A percentile compares a stretch with the other conserved stretches of the same genome.
These are phyloP conservation scores for Acanthornis magna DNA, from an alignment of 2,797 vertebrate species.

Conservation along the genomic window DNA sequence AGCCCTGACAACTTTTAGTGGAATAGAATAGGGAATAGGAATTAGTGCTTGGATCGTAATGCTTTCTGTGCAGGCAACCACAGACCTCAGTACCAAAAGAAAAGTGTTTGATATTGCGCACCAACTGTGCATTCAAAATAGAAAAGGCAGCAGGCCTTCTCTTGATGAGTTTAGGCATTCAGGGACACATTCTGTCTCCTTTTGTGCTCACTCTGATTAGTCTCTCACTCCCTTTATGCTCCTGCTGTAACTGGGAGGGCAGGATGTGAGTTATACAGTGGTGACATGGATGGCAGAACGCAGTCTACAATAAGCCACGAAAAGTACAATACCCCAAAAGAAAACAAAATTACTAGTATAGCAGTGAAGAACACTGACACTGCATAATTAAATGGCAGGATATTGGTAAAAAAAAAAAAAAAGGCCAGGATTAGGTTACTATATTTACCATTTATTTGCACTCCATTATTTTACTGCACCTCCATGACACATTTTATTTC, in stretches of 20 bases:
- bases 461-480: neutral
- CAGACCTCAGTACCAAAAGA: slow-evolving; percentile 14
- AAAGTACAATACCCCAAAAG: neutral
- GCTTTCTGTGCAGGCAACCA: slow-evolving; percentile 5
- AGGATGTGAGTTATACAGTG: neutral
- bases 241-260: slow-evolving; percentile 22
- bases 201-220: slow-evolving; percentile 57
- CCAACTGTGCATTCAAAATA: slow-evolving; percentile 52
- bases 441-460: neutral
- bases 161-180: slow-evolving; percentile 57
- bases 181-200: slow-evolving; percentile 40
- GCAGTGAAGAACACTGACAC: neutral
- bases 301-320: neutral
- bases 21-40: neutral
- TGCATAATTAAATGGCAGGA: neutral
- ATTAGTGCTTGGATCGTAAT: slow-evolving; percentile 28
- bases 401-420: neutral
- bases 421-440: neutral
- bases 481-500: neutral
- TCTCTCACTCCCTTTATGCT: slow-evolving; percentile 20
- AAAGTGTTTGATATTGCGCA: slow-evolving; percentile 40
- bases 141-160: slow-evolving; percentile 53
- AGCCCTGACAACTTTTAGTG: slow-evolving; percentile 1
- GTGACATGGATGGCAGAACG: neutral
- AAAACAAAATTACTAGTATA: slow-evolving; percentile 31